phyloP scores from a whole-genome alignment of 2,888 invertebrate genomes.

The Aradus depressus region DNA sequence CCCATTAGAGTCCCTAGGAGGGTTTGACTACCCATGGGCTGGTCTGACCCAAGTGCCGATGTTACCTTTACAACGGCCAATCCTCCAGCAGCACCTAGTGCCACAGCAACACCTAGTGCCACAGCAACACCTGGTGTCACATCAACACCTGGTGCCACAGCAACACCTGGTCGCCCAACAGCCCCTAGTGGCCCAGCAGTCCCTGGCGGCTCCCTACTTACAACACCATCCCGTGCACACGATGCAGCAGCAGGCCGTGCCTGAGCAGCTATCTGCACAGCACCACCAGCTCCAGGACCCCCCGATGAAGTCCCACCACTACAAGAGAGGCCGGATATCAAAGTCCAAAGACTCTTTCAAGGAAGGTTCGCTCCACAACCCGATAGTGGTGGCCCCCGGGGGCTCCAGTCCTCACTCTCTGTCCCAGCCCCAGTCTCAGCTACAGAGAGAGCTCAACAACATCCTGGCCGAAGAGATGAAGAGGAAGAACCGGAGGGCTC shows the following conservation, averaged over 20 bases:
- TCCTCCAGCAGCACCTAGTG: not conserved
- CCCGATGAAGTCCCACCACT: not conserved
- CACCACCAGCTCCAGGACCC: not conserved
- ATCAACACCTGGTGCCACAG: not conserved
- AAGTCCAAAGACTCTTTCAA: slow-evolving; percentile 19
- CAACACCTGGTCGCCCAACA: not conserved
- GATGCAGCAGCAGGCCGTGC: not conserved
- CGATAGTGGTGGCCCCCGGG: slow-evolving; percentile 21
- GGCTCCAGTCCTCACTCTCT: slow-evolving; percentile 5
- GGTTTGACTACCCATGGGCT: not conserved
- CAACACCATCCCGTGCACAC: not conserved
- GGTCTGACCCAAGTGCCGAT: not conserved
- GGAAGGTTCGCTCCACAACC: slow-evolving; percentile 14
- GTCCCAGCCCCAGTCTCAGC: slow-evolving; percentile 12
- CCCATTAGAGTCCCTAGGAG: slow-evolving; percentile 14
- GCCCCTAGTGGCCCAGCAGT: slow-evolving; percentile 1
- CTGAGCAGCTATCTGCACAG: not conserved
- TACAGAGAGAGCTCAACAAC: slow-evolving; percentile 21
- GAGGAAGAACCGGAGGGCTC: slow-evolving; percentile 22
- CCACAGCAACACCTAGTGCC: not conserved
- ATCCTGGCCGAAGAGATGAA: slow-evolving; percentile 26
- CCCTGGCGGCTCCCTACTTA: not conserved
- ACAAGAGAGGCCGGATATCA: not conserved
- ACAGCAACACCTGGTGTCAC: no score
- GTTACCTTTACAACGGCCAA: not conserved